Evolutionary conservation across 1,140 invertebrate genomes (phyloP).

Genomic region (Leptinotarsa undecemlineata): DNA sequence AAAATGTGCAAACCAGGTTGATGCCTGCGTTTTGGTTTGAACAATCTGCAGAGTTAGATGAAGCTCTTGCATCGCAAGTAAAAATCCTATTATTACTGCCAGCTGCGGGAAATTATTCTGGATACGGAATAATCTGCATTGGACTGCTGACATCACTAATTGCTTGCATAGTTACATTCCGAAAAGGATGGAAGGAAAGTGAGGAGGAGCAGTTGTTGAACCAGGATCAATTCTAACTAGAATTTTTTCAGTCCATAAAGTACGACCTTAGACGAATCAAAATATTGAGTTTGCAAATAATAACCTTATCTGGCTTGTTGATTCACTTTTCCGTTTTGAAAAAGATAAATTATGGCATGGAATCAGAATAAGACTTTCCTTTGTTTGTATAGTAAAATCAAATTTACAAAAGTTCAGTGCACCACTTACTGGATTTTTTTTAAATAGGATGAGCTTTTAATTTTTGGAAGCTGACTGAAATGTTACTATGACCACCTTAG

Average conservation of each 20-base stretch:
- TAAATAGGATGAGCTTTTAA: too few relatives aligned
- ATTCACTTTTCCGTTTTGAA: neutral
- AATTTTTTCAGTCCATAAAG: constrained; percentile 1
- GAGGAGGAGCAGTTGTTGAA: constrained; percentile 43
- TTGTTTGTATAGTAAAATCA: too few relatives aligned
- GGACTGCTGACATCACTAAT: constrained; percentile 58
- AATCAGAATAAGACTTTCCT: too few relatives aligned
- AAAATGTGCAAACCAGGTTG: constrained; percentile 60
- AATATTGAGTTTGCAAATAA: too few relatives aligned
- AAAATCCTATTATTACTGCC: constrained; percentile 60
- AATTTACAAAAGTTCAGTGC: too few relatives aligned
- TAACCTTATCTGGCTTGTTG: neutral
- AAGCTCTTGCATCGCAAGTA: constrained; percentile 61
- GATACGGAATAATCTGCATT: constrained; percentile 58
- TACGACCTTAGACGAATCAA: neutral
- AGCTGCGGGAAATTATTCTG: constrained; percentile 59
- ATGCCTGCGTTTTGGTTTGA: constrained; percentile 77
- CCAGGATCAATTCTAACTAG: constrained; percentile 1
- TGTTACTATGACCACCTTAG: too few relatives aligned
- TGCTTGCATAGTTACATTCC: constrained; percentile 55
- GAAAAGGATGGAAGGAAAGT: constrained; percentile 53
- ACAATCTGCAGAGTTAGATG: constrained; percentile 66
- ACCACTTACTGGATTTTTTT: too few relatives aligned
- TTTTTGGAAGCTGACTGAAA: too few relatives aligned
- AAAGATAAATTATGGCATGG: neutral